These are phyloP conservation scores for Tetramorium parvispinum DNA, from an alignment of 1,140 invertebrate genomes.

Conservation along the genomic window DNA sequence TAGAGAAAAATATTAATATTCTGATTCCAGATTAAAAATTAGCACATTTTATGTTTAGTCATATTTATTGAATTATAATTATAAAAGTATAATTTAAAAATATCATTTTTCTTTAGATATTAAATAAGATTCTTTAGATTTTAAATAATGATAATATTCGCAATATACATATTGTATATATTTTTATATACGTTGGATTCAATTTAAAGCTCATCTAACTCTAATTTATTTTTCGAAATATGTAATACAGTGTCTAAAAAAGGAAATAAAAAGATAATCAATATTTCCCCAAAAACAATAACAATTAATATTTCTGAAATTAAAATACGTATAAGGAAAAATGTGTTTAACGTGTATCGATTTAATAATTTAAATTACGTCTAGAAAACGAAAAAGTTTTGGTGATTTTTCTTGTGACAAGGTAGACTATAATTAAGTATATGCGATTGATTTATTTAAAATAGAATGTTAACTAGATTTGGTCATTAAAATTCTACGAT, in stretches of 20 bases:
- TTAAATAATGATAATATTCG: background rate
- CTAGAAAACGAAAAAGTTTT: background rate
- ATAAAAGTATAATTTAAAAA: background rate
- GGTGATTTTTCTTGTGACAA: background rate
- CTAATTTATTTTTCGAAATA: background rate
- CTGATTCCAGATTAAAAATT: background rate
- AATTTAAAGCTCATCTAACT: slow-evolving; percentile 1
- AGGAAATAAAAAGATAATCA: background rate
- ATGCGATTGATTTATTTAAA: background rate
- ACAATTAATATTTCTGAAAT: background rate
- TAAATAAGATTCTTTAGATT: no score
- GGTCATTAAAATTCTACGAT: background rate
- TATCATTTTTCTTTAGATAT: background rate
- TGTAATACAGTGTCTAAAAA: background rate
- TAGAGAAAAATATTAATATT: background rate
- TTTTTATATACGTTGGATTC: background rate
- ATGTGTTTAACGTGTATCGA: no score
- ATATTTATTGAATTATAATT: background rate
- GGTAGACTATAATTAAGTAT: background rate
- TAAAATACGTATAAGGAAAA: background rate
- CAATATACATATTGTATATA: background rate
- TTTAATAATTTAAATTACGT: background rate
- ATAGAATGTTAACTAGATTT: slow-evolving; percentile 19
- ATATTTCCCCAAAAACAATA: background rate
- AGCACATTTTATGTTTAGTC: background rate